Evolutionary conservation across 2,888 invertebrate genomes (phyloP).

Genomic region (Limulus polyphemus): DNA sequence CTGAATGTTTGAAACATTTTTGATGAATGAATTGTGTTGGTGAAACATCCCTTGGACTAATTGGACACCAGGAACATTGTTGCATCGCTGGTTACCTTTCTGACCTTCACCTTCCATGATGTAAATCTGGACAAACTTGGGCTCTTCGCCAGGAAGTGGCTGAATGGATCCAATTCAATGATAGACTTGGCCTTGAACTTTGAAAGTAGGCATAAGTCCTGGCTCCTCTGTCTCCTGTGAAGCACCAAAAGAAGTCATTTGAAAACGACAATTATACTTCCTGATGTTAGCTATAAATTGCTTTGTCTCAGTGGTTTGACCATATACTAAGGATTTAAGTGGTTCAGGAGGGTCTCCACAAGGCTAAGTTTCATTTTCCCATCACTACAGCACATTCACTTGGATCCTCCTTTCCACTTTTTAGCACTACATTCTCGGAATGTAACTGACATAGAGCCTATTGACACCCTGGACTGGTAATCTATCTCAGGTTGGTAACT

Average conservation of each 20-base stretch:
- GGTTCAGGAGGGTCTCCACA: too few species aligned
- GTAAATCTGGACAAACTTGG: conserved; percentile 24
- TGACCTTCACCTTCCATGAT: conserved; percentile 30
- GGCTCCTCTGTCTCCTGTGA: neutral
- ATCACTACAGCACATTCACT: too few species aligned
- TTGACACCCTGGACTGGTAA: too few species aligned
- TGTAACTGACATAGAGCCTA: too few species aligned
- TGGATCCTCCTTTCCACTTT: too few species aligned
- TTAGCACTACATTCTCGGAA: too few species aligned
- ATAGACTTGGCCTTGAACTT: conserved; percentile 9
- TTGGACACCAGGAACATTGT: conserved; percentile 27
- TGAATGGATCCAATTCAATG: conserved; percentile 4
- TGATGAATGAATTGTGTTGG: conserved; percentile 29
- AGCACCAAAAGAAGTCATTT: conserved; percentile 11
- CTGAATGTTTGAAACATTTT: conserved; percentile 31
- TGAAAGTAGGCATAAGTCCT: conserved; percentile 6
- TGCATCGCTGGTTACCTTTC: conserved; percentile 26
- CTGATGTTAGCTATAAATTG: neutral
- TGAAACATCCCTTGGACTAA: conserved; percentile 30
- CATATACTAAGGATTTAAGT: too few species aligned
- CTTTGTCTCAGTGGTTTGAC: neutral
- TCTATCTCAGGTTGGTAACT: too few species aligned
- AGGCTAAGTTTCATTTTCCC: too few species aligned
- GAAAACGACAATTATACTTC: conserved; percentile 5
- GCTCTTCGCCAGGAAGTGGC: conserved; percentile 3